These are phyloP conservation scores for Anguilla pacifica DNA, from an alignment of 2,797 vertebrate species.

Conservation along the genomic window DNA sequence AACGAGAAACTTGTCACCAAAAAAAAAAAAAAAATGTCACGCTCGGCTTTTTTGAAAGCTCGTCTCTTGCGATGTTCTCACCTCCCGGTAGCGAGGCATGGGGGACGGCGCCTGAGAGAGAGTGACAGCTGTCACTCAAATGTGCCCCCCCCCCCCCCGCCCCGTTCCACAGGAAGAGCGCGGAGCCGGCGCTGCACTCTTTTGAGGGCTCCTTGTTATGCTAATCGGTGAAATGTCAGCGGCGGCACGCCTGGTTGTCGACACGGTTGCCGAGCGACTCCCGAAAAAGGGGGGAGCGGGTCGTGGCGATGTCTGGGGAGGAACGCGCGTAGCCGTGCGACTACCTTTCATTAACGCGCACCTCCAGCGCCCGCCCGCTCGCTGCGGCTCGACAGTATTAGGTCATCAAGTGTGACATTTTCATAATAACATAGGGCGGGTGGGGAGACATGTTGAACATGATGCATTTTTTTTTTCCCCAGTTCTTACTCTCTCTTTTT, in stretches of 20 bases:
- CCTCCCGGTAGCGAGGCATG: not conserved
- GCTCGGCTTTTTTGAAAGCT: not conserved
- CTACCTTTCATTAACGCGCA: not conserved
- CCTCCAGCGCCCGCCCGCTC: not conserved
- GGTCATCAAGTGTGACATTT: not conserved
- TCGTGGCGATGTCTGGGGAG: not conserved
- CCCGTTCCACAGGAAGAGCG: not conserved
- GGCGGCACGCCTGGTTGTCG: slow-evolving; percentile 29
- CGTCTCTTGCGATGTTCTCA: not conserved
- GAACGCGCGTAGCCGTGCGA: not conserved
- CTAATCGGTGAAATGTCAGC: slow-evolving; percentile 44
- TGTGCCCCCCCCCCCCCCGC: not conserved
- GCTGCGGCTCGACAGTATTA: not conserved
- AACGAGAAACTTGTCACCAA: too few species aligned
- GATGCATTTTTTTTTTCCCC: too few species aligned
- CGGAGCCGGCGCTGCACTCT: not conserved
- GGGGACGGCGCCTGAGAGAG: not conserved
- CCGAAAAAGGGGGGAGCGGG: not conserved
- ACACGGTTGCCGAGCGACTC: not conserved
- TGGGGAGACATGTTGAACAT: too few species aligned
- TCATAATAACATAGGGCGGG: not conserved
- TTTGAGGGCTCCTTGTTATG: slow-evolving; percentile 6
- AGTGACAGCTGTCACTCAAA: slow-evolving; percentile 7
- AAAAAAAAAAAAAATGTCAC: not conserved
- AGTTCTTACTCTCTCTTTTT: too few species aligned